Conservation (phyloP, 2,797 vertebrate species). For the Molossus alvarezi region DNA sequence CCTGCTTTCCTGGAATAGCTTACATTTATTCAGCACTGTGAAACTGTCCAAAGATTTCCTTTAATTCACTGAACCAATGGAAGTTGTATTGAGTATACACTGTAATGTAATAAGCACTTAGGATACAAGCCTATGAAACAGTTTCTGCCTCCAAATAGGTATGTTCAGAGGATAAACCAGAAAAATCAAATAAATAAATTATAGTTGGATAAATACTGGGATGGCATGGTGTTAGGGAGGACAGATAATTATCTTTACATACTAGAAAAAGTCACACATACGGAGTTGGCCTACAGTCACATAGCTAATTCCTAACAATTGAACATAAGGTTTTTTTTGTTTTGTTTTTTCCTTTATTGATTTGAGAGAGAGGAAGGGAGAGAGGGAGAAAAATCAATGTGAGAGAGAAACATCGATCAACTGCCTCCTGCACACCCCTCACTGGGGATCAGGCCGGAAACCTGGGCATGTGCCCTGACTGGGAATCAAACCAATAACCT, state of each 20-base stretch:
- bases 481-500: no score
- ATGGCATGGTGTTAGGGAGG: not conserved
- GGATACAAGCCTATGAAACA: conserved; percentile 19
- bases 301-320: conserved; percentile 1
- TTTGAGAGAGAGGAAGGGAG: no score
- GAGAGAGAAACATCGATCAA: no score
- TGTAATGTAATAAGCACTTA: conserved; percentile 49
- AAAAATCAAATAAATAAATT: not conserved
- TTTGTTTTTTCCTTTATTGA: no score
- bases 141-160: conserved; percentile 11
- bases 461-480: no score
- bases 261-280: not conserved
- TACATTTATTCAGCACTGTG: not conserved
- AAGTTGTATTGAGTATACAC: not conserved
- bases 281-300: not conserved
- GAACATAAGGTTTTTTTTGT: not conserved
- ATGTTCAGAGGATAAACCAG: not conserved
- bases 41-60: conserved; percentile 34
- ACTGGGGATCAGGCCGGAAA: no score
- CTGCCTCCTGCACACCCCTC: no score
- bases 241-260: not conserved
- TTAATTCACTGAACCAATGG: not conserved
- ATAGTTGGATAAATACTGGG: not conserved
- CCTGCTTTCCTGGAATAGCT: not conserved
- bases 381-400: no score